Conservation (phyloP, 2,797 vertebrate genomes). For the Enteromius mattozi region DNA sequence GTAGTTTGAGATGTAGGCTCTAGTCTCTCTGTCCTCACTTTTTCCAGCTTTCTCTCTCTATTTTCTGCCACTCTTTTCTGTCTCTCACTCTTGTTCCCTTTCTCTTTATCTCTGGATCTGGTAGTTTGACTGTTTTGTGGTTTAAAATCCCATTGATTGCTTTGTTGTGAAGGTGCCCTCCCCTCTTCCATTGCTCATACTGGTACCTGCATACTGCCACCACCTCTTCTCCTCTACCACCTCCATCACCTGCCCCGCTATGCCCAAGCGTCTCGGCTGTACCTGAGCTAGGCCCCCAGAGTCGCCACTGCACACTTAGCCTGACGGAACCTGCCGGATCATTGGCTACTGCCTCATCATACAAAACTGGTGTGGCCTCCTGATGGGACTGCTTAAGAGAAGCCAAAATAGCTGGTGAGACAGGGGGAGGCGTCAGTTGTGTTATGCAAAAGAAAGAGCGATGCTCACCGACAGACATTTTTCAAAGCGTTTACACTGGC, state of each 20-base stretch:
- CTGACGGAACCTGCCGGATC: constrained; percentile 58
- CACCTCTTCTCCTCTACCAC: constrained; percentile 77
- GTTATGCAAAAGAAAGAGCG: constrained; percentile 55
- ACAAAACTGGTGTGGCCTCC: constrained; percentile 60
- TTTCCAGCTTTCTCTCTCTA: constrained; percentile 38
- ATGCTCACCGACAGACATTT: constrained; percentile 30
- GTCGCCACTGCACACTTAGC: constrained; percentile 70
- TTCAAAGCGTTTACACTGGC: constrained; percentile 22
- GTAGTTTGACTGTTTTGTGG: constrained; percentile 83
- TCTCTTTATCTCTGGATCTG: constrained; percentile 64
- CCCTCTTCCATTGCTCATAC: constrained; percentile 87
- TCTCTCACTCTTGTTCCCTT: constrained; percentile 63
- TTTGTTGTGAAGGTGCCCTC: constrained; percentile 89
- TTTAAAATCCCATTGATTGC: constrained; percentile 85
- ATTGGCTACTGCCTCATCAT: constrained; percentile 53
- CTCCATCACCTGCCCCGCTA: constrained; percentile 81
- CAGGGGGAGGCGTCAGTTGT: constrained; percentile 55
- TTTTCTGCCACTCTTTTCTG: constrained; percentile 55
- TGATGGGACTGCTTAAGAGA: constrained; percentile 64
- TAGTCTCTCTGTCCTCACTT: constrained; percentile 64
- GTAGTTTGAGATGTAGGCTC: constrained; percentile 69
- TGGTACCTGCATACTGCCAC: constrained; percentile 82
- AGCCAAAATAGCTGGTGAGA: constrained; percentile 51
- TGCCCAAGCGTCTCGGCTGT: constrained; percentile 77
- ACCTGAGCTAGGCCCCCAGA: constrained; percentile 80